Percentiles rank a stretch among this genome's conserved stretches.
These are phyloP conservation scores for Macrobrachium rosenbergii DNA, from an alignment of 1,140 invertebrate species.

Conservation along the genomic window DNA sequence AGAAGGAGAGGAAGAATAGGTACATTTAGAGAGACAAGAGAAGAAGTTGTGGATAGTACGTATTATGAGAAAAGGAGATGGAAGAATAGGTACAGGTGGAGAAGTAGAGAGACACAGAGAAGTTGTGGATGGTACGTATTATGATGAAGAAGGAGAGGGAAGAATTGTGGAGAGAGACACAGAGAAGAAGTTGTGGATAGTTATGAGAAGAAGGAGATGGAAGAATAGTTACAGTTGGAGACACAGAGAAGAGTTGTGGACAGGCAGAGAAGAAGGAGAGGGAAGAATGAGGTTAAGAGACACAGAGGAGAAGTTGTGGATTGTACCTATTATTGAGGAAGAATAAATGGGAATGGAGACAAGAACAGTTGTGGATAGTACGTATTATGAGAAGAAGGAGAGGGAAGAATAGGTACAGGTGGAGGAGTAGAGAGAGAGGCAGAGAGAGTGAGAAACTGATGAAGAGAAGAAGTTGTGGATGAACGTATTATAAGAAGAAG, in stretches of 20 bases:
- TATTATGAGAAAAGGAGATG: not conserved
- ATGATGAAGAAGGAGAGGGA: no score
- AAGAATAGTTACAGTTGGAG: no score
- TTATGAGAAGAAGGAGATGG: not conserved
- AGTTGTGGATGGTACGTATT: no score
- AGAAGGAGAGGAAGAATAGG: not conserved
- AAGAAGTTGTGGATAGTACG: not conserved
- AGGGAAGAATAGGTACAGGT: not conserved
- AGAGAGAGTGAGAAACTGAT: not conserved
- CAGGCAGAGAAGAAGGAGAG: not conserved
- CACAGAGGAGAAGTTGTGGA: not conserved
- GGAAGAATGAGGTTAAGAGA: not conserved
- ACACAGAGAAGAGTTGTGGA: no score
- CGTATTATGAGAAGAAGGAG: not conserved
- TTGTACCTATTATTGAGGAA: no score
- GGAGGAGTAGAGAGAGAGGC: not conserved
- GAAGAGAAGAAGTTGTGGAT: no score
- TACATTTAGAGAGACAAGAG: not conserved
- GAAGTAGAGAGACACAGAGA: constrained; percentile 1
- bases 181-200: not conserved
- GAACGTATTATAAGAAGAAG: no score
- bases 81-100: not conserved
- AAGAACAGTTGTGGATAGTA: not conserved
- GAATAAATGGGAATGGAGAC: not conserved
- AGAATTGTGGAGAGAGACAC: not conserved